A percentile compares a stretch with the other conserved stretches of the same genome.
phyloP scores from a whole-genome alignment of 2,113 vertebrate species.

The Pao palembangensis region DNA sequence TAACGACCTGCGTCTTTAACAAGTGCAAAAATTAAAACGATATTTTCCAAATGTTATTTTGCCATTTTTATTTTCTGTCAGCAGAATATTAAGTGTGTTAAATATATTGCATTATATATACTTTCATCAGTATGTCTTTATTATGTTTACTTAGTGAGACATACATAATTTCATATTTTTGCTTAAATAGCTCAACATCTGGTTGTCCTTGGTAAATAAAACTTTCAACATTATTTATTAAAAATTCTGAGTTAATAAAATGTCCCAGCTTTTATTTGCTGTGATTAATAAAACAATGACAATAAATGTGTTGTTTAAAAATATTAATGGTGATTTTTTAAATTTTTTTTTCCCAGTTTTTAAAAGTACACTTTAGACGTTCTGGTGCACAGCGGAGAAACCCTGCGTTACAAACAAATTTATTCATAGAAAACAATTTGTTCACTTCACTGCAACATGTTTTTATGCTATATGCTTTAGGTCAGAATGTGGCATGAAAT shows the following conservation, averaged over 20 bases:
- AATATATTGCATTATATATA: not conserved
- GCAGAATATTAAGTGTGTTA: not conserved
- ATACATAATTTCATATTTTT: not conserved
- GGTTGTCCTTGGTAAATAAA: not conserved
- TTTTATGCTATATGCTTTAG: constrained; percentile 55
- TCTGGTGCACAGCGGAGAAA: no score
- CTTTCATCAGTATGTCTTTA: not conserved
- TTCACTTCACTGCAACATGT: constrained; percentile 43
- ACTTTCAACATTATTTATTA: not conserved
- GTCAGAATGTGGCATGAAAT: constrained; percentile 63
- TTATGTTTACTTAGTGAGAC: no score
- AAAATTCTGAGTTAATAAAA: no score
- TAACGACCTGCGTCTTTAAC: not conserved
- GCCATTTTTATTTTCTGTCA: not conserved
- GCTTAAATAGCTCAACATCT: not conserved
- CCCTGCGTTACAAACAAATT: constrained; percentile 29
- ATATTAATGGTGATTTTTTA: no score
- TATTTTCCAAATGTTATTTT: not conserved
- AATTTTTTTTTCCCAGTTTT: no score
- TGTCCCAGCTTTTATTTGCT: not conserved
- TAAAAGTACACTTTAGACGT: no score
- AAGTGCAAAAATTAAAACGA: not conserved
- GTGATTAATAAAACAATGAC: not conserved
- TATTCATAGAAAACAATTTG: constrained; percentile 62
- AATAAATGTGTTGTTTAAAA: no score